phyloP scores from a whole-genome alignment of 1,140 invertebrate genomes.

The Anastrepha ludens region DNA sequence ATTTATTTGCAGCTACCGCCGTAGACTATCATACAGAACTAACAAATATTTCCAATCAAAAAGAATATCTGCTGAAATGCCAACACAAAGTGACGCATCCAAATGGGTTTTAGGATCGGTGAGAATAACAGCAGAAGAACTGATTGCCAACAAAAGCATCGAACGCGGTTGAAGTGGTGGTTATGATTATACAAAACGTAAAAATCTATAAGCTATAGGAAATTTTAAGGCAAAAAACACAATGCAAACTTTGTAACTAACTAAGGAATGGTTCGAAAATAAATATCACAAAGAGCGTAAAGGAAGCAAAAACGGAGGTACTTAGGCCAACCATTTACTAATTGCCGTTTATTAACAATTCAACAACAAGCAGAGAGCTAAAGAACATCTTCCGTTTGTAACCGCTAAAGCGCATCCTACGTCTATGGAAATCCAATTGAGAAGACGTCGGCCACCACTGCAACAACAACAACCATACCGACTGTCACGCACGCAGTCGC shows the following conservation, averaged over 20 bases:
- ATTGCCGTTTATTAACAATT: background rate
- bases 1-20: background rate
- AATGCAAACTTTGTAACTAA: background rate
- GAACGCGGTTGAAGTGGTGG: conserved; percentile 27
- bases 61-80: conserved; percentile 5
- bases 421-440: conserved; percentile 60
- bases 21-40: too few relatives aligned
- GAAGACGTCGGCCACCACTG: conserved; percentile 2
- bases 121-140: background rate
- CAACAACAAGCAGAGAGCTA: background rate
- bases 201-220: background rate
- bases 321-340: conserved; percentile 7
- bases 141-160: background rate
- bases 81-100: background rate
- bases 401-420: background rate
- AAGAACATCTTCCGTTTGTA: conserved; percentile 23
- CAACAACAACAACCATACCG: conserved; percentile 22
- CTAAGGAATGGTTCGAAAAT: background rate
- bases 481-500: background rate
- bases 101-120: background rate
- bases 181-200: background rate
- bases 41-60: background rate
- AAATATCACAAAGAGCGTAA: background rate
- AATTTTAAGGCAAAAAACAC: background rate
- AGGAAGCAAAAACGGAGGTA: background rate